Percentiles rank a stretch among this genome's conserved stretches.
phyloP scores from a whole-genome alignment of 2,888 invertebrate species.

The Catocala fraxini region DNA sequence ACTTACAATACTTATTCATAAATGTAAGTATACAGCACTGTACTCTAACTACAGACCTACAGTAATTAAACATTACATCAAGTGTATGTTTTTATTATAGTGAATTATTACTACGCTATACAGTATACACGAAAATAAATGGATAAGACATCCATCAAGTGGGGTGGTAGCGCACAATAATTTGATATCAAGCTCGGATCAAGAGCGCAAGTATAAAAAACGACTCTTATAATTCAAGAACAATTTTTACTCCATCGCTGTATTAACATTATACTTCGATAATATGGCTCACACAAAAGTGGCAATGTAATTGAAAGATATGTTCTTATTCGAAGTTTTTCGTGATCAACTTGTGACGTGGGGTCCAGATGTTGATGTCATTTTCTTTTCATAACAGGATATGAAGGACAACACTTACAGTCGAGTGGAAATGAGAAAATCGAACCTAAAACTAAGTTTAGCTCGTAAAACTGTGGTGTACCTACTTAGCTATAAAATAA shows the following conservation, averaged over 20 bases:
- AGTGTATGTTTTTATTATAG: constrained; percentile 1
- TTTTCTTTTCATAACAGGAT: constrained; percentile 29
- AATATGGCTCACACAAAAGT: neutral
- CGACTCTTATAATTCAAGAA: neutral
- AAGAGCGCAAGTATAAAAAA: neutral
- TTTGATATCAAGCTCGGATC: constrained; percentile 48
- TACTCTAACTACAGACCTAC: too few species aligned
- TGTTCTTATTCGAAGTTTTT: neutral
- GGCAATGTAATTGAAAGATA: neutral
- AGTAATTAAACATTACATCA: neutral
- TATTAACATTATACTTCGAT: neutral
- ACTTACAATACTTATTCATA: too few species aligned
- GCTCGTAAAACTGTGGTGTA: constrained; percentile 41
- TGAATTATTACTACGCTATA: constrained; percentile 20
- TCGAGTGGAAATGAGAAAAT: constrained; percentile 13
- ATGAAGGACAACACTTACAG: constrained; percentile 19
- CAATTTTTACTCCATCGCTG: constrained; percentile 1
- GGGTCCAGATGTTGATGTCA: constrained; percentile 25
- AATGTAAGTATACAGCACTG: too few species aligned
- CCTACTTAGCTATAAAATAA: constrained; percentile 44
- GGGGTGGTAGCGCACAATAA: constrained; percentile 51
- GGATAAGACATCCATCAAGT: constrained; percentile 55
- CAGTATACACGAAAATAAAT: constrained; percentile 41
- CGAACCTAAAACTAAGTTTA: constrained; percentile 33
- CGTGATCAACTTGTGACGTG: neutral